Conservation (phyloP, 2,888 invertebrate genomes). For the Heliconius hortense region DNA sequence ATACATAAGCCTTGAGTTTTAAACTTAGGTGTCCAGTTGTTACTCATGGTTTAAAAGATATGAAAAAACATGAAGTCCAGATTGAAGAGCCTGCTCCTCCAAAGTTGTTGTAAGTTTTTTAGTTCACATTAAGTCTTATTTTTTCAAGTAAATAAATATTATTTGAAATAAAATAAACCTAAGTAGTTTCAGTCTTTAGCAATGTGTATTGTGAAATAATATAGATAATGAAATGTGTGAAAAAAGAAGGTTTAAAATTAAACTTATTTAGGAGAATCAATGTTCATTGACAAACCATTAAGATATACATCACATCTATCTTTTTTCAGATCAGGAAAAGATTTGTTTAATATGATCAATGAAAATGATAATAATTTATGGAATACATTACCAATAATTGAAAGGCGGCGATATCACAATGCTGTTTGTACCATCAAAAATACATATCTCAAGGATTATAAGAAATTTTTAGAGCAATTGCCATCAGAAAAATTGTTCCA, state of each 20-base stretch:
- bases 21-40: background rate
- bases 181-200: background rate
- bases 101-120: constrained; percentile 38
- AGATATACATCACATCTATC: too few relatives aligned
- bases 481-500: constrained; percentile 57
- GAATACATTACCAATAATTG: constrained; percentile 48
- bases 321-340: constrained; percentile 56
- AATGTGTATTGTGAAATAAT: background rate
- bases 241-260: too few relatives aligned
- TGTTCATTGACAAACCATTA: too few relatives aligned
- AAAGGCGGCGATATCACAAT: constrained; percentile 55
- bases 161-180: background rate
- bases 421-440: constrained; percentile 60
- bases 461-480: constrained; percentile 64
- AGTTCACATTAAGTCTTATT: constrained; percentile 6
- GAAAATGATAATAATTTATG: constrained; percentile 49
- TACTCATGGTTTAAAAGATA: constrained; percentile 6
- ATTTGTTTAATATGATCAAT: constrained; percentile 59
- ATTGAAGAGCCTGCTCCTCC: constrained; percentile 38
- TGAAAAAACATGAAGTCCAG: background rate
- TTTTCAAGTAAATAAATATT: background rate
- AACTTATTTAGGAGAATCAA: too few relatives aligned
- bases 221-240: too few relatives aligned
- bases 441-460: constrained; percentile 63
- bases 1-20: background rate